Evolutionary conservation across 2,888 invertebrate genomes (phyloP), one percentile per base, ranked within the genome.

Genomic region (Linhomoeus sp.): DNA sequence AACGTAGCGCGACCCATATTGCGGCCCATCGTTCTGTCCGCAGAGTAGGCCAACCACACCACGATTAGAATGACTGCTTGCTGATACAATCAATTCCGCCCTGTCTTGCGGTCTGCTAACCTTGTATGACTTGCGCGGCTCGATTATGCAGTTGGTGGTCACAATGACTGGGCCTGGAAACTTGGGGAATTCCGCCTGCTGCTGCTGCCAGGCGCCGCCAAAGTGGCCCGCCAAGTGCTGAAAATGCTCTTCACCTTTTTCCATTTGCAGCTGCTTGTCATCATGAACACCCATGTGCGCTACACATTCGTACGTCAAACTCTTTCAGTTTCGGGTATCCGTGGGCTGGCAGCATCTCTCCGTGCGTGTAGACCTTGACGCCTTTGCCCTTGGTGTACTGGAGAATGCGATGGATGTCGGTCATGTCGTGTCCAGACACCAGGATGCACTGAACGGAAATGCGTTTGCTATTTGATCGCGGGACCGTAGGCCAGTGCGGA

Each of bases 301-400:
- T n/a, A n/a, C n/a, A 44, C n/a, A 14, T 12, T 37, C 35, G 39
- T 43, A 56, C 57, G 50, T 55, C 51, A 45, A 51, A 56, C 39
- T 54, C 47, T 47, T 51, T 50, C 2, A 58, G 52, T 46, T 52
- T 50, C 2, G 57, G 56, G 45, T 58, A 58, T 35, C 56, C 51
- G 37, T 58, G 57, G 14, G 56, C 58, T 1, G 58, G 58, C 33
- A 58, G 48, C 55, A 58, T 53, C 51, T 58, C 58, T 12, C 58
- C 58, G 43, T 58, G 58, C 25, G 58, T 58, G 49, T 58, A 58
- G 17, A 58, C 57, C 39, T 57, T 55, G 37, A 58, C 51, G 22
- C 51, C 56, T 7, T 49, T 49, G 22, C 45, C 46, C 43, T 55
- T 53, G 14, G 57, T 54, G 15, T 41, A 47, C 45, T 55, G 39